A percentile compares a stretch with the other conserved stretches of the same genome.
phyloP scores from a whole-genome alignment of 1,140 invertebrate genomes.

The Thalassaphorura encarpata region DNA sequence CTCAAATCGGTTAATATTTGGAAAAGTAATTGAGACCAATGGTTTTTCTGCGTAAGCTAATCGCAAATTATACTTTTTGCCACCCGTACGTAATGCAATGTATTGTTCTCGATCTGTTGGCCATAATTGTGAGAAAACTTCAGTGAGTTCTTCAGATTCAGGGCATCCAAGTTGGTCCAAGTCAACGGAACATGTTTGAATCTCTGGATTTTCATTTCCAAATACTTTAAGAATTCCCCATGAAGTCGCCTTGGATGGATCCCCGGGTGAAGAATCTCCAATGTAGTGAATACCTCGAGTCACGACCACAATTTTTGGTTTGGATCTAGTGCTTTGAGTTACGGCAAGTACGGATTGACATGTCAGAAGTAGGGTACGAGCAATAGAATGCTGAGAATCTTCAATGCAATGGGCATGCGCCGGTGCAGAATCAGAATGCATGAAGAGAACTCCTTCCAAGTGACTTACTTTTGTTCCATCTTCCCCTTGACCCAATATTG shows the following conservation, averaged over 20 bases:
- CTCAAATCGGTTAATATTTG: not conserved
- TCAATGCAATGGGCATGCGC: not conserved
- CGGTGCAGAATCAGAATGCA: not conserved
- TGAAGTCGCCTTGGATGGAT: slow-evolving; percentile 2
- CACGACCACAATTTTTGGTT: slow-evolving; percentile 14
- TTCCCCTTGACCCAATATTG: too few relatives aligned
- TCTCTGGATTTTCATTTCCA: slow-evolving; percentile 6
- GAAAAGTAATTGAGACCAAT: not conserved
- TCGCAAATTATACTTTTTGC: slow-evolving; percentile 1
- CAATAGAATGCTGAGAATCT: not conserved
- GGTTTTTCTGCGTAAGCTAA: not conserved
- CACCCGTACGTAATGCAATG: not conserved
- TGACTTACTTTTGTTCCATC: not conserved
- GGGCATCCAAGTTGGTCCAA: slow-evolving; percentile 5
- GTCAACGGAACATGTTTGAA: slow-evolving; percentile 8
- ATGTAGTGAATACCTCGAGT: slow-evolving; percentile 6
- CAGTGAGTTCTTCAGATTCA: not conserved
- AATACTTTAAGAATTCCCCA: slow-evolving; percentile 11
- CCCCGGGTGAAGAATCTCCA: slow-evolving; percentile 1
- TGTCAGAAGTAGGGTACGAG: not conserved
- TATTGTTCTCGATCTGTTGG: not conserved
- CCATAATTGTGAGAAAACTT: slow-evolving; percentile 2
- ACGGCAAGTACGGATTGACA: not conserved
- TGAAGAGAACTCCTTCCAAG: slow-evolving; percentile 14
- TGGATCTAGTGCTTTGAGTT: not conserved